A percentile compares a stretch with the other conserved stretches of the same genome.
Evolutionary conservation across 2,888 invertebrate genomes (phyloP).

Genomic region (Chloromyia formosa): DNA sequence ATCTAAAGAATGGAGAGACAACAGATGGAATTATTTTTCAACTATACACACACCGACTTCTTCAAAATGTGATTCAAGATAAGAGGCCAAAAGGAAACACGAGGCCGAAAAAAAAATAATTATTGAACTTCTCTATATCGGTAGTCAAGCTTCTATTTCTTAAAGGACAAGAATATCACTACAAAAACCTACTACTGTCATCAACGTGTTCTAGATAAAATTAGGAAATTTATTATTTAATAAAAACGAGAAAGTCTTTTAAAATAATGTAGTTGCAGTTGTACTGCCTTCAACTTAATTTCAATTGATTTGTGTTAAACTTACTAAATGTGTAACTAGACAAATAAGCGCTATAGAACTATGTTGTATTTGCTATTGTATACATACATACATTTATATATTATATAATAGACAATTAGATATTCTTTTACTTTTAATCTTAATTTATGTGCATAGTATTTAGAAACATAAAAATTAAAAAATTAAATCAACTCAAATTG

Average conservation of each 20-base stretch:
- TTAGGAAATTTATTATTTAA: conserved; percentile 34
- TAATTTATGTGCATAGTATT: conserved; percentile 27
- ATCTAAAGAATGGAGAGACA: background rate
- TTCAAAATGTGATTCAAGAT: background rate
- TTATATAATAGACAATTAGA: background rate
- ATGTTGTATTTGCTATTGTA: background rate
- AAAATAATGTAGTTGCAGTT: conserved; percentile 5
- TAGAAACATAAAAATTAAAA: background rate
- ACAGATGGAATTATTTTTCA: background rate
- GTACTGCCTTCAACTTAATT: conserved; percentile 32
- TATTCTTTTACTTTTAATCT: conserved; percentile 8
- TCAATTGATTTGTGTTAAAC: conserved; percentile 28
- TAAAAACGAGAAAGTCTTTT: background rate
- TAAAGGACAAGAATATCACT: conserved; percentile 1
- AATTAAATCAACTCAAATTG: background rate
- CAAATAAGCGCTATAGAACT: conserved; percentile 33
- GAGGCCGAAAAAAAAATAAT: too few relatives aligned
- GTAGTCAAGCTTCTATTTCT: too few relatives aligned
- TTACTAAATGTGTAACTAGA: conserved; percentile 19
- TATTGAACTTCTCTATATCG: too few relatives aligned
- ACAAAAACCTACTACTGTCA: conserved; percentile 9
- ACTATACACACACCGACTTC: background rate
- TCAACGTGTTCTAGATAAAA: conserved; percentile 15
- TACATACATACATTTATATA: background rate
- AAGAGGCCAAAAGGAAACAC: too few relatives aligned